Evolutionary conservation across 2,797 vertebrate species (phyloP), one percentile per base, ranked within the genome.

Genomic region (Alauda arvensis): DNA sequence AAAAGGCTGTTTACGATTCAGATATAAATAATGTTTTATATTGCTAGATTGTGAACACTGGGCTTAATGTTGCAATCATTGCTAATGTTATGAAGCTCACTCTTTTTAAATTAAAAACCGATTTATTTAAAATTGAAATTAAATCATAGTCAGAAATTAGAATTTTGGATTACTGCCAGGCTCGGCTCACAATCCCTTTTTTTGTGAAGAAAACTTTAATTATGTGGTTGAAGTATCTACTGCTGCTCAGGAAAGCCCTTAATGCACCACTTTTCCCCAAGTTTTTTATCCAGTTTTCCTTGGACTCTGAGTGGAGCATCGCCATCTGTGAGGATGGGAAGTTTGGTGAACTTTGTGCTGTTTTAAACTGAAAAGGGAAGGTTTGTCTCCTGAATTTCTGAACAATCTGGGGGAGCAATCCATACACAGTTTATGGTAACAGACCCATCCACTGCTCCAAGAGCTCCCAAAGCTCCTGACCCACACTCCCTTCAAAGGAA

Each of bases 71-170:
- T 97, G 97, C 97, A 97, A 97, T 98, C 97, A 95, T 97, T 97
- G 97, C 97, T 97, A 97, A 97, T 98, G 97, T 98, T 98, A 98
- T 98, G 97, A 98, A 97, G 97, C 97, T 98, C 97, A 96, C 97
- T 98, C 97, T 98, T 97, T 99, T 99, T 99, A 98, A 99, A 99
- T 99, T 99, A 99, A 99, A 99, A 98, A 98, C 98, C 98, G 98
- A 99, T 99, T 99, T 99, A 98, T 98, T 98, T 98, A 97, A 99
- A 98, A 98, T 98, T 98, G 98, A 99, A 98, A 98, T 98, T 98
- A 99, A 99, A 99, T 98, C 98, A 98, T 98, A 99, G 98, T 98
- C 98, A 98, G 98, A 98, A 99, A 99, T 99, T 99, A 98, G 98
- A 99, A 99, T 99, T 98, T 98, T 98, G 98, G 98, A 98, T 96